Evolutionary conservation across 2,113 vertebrate genomes (phyloP).

Genomic region (Coturnix japonica): DNA sequence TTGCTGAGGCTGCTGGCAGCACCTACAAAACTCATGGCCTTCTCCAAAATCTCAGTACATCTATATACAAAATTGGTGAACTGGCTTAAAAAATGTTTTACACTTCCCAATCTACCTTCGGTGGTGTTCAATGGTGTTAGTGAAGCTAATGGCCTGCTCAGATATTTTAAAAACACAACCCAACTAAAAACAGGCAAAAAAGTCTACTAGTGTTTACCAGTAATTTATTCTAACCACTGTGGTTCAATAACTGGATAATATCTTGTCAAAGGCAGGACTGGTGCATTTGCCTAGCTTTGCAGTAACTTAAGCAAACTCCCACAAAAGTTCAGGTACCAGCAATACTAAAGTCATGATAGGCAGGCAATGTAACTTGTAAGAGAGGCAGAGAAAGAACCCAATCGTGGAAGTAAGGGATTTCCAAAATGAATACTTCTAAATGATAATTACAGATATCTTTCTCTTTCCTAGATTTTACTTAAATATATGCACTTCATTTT

Average conservation of each 20-base stretch:
- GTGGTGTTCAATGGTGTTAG: background rate
- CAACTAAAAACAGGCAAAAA: background rate
- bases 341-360: background rate
- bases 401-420: background rate
- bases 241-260: background rate
- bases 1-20: background rate
- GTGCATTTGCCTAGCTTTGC: background rate
- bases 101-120: background rate
- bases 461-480: background rate
- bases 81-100: background rate
- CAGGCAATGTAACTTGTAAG: background rate
- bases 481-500: background rate
- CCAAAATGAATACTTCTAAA: background rate
- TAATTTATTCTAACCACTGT: background rate
- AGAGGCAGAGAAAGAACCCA: background rate
- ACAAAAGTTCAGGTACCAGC: background rate
- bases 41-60: background rate
- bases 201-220: background rate
- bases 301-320: background rate
- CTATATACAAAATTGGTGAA: background rate
- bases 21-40: background rate
- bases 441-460: no score
- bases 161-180: background rate
- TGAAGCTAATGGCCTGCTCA: background rate
- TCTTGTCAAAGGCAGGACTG: background rate